Percentiles rank a stretch among this genome's conserved stretches.
Conservation (phyloP, 2,113 vertebrate genomes). For the Zootoca vivipara region DNA sequence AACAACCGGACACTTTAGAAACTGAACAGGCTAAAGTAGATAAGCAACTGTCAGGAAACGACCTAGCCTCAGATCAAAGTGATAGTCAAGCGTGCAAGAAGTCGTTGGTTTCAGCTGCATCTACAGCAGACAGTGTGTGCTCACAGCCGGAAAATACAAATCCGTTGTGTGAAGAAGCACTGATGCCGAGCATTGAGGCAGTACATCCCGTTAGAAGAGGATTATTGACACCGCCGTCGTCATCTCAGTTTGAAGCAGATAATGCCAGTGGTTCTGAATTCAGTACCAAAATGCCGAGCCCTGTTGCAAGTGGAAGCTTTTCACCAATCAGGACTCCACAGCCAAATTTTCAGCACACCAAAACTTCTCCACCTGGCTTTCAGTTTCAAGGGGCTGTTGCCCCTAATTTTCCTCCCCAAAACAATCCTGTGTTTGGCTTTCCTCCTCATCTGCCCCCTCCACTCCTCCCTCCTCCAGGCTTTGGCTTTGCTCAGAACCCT, state of each 20-base stretch:
- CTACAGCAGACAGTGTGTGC: slow-evolving; percentile 66
- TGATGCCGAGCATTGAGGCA: slow-evolving; percentile 78
- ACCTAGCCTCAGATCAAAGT: slow-evolving; percentile 51
- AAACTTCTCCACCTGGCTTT: slow-evolving; percentile 74
- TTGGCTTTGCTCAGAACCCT: slow-evolving; percentile 80
- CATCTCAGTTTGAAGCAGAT: slow-evolving; percentile 77
- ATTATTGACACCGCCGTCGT: slow-evolving; percentile 35
- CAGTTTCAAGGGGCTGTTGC: slow-evolving; percentile 72
- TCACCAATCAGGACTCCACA: slow-evolving; percentile 73
- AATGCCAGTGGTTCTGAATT: slow-evolving; percentile 70
- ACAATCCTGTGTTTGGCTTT: slow-evolving; percentile 77
- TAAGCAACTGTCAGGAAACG: slow-evolving; percentile 58
- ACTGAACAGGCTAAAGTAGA: slow-evolving; percentile 60
- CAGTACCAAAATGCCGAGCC: slow-evolving; percentile 66
- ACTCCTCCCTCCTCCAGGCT: slow-evolving; percentile 78
- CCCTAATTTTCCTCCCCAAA: slow-evolving; percentile 73
- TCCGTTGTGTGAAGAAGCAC: slow-evolving; percentile 62
- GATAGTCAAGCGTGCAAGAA: slow-evolving; percentile 56
- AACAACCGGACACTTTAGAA: slow-evolving; percentile 41
- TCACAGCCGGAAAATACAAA: slow-evolving; percentile 69
- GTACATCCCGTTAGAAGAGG: slow-evolving; percentile 79
- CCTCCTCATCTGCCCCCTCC: slow-evolving; percentile 83
- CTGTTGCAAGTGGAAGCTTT: slow-evolving; percentile 69
- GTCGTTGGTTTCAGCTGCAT: slow-evolving; percentile 66
- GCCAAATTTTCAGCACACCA: slow-evolving; percentile 74